Percentiles rank a stretch among this genome's conserved stretches.
Conservation (phyloP, 2,797 vertebrate species). For the Graptemys geographica region DNA sequence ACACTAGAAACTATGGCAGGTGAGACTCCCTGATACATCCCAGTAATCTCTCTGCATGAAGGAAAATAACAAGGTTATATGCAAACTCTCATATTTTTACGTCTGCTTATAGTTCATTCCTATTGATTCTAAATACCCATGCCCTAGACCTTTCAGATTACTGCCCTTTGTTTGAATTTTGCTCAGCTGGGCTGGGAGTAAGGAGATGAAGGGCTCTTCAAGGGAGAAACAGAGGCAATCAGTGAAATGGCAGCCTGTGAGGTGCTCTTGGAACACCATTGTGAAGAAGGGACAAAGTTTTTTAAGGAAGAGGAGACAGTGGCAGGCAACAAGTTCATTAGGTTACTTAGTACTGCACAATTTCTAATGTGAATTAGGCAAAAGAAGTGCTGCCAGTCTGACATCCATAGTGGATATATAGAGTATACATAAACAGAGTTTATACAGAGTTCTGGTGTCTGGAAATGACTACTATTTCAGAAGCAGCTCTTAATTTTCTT, state of each 20-base stretch:
- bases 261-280: neutral
- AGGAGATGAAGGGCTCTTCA: neutral
- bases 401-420: neutral
- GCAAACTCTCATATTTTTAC: neutral
- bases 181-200: neutral
- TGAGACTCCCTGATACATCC: neutral
- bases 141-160: neutral
- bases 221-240: neutral
- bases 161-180: neutral
- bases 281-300: neutral
- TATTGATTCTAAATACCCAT: neutral
- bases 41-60: neutral
- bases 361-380: neutral
- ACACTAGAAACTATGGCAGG: neutral
- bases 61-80: neutral
- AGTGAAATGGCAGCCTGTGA: neutral
- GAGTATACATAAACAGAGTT: neutral
- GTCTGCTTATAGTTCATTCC: neutral
- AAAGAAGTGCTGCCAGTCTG: neutral
- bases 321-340: neutral
- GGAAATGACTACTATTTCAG: neutral
- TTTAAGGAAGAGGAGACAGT: neutral
- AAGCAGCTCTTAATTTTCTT: constrained; percentile 48
- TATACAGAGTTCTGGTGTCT: neutral
- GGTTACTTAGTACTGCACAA: neutral